Evolutionary conservation across 2,888 invertebrate genomes (phyloP), one percentile per base, ranked within the genome.

Genomic region (Drepana falcataria): DNA sequence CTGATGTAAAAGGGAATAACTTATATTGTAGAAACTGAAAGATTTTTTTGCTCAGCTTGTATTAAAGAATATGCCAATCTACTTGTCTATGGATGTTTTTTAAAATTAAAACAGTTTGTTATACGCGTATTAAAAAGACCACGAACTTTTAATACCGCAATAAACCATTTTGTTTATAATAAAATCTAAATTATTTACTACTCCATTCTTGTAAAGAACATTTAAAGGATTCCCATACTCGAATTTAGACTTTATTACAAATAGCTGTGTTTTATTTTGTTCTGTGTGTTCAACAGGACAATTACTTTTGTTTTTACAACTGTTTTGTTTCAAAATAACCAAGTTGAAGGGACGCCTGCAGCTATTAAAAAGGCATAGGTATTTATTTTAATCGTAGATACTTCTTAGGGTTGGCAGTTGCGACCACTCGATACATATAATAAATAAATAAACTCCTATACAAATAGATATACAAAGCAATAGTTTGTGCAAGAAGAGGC

Each of bases 261-360:
- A 3, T 6, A 40, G 7, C 6, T 51, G 40, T 1, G 21, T 7
- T 7, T 51, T 34, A 6, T 7, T 7, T 51, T 40, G 3, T 33
- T 5, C 34, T 41, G 7, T 33, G 4, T 34, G 33, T 40, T 51
- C 51, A 41, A 34, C 40, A 51, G 51, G 33, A 61, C 63, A 59
- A 62, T 64, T 59, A 61, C 57, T 59, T 57, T 55, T 54, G 52
- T 62, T 63, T 66, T 66, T 66, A 68, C 62, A 68, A 68, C 59
- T 70, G 77, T 78, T 75, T 69, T 68, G 75, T 77, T 79, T 75
- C 70, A 81, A 83, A 80, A 79, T 80, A 81, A 72, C 75, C 61
- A 63, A 60, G 69, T 66, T 68, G 63, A 71, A 72, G 60, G 53
- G 64, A 63, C 66, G 66, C 56, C 64, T 67, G 70, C 70, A 79